Evolutionary conservation across 2,888 invertebrate species (phyloP).

Genomic region (Plagodis pulveraria): DNA sequence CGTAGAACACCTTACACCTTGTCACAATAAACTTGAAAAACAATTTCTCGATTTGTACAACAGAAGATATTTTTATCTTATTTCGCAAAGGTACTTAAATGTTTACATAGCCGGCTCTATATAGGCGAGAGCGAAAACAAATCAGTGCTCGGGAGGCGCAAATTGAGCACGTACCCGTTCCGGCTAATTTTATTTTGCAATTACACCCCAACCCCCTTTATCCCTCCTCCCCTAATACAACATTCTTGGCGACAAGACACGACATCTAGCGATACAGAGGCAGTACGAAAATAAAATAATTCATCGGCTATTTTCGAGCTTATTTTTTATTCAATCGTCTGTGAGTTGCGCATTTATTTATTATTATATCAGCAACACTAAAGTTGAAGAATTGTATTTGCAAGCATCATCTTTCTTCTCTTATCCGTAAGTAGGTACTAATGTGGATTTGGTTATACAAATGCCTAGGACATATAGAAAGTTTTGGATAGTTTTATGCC

Average conservation of each 20-base stretch:
- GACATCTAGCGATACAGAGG: slow-evolving; percentile 60
- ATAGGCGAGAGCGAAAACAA: slow-evolving; percentile 80
- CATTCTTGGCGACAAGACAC: slow-evolving; percentile 75
- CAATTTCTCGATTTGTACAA: not conserved
- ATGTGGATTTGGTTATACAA: no score
- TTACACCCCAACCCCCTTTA: slow-evolving; percentile 69
- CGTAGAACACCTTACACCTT: slow-evolving; percentile 37
- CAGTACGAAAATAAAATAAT: slow-evolving; percentile 43
- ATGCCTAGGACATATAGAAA: no score
- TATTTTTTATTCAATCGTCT: slow-evolving; percentile 21
- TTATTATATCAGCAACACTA: no score
- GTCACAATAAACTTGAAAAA: slow-evolving; percentile 13
- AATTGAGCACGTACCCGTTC: slow-evolving; percentile 85
- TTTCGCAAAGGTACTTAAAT: slow-evolving; percentile 21
- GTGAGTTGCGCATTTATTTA: slow-evolving; percentile 3
- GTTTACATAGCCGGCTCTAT: slow-evolving; percentile 42
- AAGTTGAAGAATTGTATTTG: no score
- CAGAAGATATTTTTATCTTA: slow-evolving; percentile 1
- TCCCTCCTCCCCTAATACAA: slow-evolving; percentile 67
- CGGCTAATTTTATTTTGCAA: slow-evolving; percentile 85
- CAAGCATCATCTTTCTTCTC: no score
- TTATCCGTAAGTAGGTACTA: no score
- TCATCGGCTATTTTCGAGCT: slow-evolving; percentile 34
- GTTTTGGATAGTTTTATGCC: no score
- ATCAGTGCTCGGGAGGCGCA: slow-evolving; percentile 83